Evolutionary conservation across 2,113 vertebrate genomes (phyloP), one percentile per base, ranked within the genome.

Genomic region (Scytalopus superciliaris): DNA sequence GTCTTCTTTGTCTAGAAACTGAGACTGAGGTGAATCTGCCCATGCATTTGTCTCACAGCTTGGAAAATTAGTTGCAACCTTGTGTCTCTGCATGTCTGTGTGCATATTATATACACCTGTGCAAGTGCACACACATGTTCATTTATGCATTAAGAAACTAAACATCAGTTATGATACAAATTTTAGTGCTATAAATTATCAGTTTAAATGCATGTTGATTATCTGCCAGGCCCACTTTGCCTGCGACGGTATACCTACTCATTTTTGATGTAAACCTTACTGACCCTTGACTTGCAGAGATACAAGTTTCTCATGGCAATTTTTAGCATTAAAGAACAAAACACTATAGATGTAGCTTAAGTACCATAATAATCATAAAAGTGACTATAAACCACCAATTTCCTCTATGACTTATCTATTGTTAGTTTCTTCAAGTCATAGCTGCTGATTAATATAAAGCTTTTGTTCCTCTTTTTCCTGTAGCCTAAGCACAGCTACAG

Each of bases 121-220:
- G 44, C 33, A 30, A 19, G 22, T 69, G 44, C 22, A 37, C 19
- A 8, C 24, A 17, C 31, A 53, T 1, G 7, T 76, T 31, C 45
- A 8, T 25, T 22, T 37, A 47, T 49, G 28, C 35, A 64, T 69
- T 69, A 83, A 60, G 75, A 91, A 95, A 44, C 30, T 56, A 67
- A 93, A 62, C 17, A 81, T 95, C 45, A 69, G 39, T 15, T 64
- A 28, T 24, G 12, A 24, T 84, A 82, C 84, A 86, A 67, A 53
- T 86, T 82, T 84, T 76, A 85, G 56, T 91, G 37, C 56, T 95
- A 45, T 74, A 84, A 82, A 95, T 93, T 94, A 55, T 88, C 57
- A 92, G 42, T 74, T 86, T 87, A 95, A 96, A 84, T 80, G 83
- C 19, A 62, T 79, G 79, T 59, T 83, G 28, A 50, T 95, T 73